These are phyloP conservation scores for Caenorhabditis sp. DNA, from an alignment of 2,888 invertebrate species.

Conservation along the genomic window DNA sequence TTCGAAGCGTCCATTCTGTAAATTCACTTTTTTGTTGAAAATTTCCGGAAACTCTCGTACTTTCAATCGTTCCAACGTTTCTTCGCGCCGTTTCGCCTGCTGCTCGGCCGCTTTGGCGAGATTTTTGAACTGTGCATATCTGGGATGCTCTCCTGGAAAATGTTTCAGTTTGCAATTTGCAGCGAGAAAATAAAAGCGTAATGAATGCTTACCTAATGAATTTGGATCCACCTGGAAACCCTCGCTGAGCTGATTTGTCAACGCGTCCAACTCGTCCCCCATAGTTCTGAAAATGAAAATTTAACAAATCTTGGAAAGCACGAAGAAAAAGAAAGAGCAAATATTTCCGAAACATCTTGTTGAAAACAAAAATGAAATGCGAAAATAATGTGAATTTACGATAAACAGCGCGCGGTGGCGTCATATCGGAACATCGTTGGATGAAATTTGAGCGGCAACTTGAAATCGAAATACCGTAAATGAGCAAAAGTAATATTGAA, in stretches of 20 bases:
- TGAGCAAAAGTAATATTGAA: no score
- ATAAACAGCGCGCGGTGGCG: no score
- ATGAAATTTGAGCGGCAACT: no score
- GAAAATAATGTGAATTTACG: no score
- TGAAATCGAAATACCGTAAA: no score
- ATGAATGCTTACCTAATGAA: slow-evolving; percentile 46
- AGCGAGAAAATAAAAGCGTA: not conserved
- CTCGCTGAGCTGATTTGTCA: slow-evolving; percentile 34
- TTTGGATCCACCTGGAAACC: slow-evolving; percentile 60
- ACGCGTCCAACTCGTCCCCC: slow-evolving; percentile 45
- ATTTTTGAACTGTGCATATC: slow-evolving; percentile 67
- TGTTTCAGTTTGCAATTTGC: not conserved
- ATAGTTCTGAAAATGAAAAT: slow-evolving; percentile 11
- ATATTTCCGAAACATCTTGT: no score
- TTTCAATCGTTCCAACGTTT: slow-evolving; percentile 61
- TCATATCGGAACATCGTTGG: no score
- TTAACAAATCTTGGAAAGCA: no score
- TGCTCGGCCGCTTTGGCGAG: slow-evolving; percentile 59
- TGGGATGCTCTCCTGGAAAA: slow-evolving; percentile 67
- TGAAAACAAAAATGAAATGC: no score
- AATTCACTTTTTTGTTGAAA: not conserved
- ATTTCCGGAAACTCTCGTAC: not conserved
- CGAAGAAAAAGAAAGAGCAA: no score
- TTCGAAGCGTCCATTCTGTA: slow-evolving; percentile 36
- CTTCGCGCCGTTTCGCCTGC: slow-evolving; percentile 70